Conservation (phyloP, 2,113 vertebrate genomes). For the Ophthalmolycus amberensis region DNA sequence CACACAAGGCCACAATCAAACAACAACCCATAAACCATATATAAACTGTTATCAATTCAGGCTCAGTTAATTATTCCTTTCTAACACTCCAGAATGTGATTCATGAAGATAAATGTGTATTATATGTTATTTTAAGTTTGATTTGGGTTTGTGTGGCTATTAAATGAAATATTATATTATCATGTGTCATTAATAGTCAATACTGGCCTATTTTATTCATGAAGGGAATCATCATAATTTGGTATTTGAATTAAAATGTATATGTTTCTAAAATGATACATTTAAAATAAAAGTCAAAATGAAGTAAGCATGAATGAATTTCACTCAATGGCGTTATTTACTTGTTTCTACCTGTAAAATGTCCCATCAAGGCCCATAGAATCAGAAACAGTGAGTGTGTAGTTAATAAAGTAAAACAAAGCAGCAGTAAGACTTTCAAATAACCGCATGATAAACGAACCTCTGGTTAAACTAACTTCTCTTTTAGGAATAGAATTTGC, state of each 20-base stretch:
- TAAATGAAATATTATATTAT: not conserved
- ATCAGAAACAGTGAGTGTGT: not conserved
- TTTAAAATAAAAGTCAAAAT: not conserved
- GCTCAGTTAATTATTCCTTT: constrained; percentile 1
- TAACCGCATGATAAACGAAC: not conserved
- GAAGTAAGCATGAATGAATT: not conserved
- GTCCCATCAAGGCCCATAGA: not conserved
- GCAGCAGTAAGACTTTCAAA: not conserved
- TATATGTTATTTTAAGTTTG: not conserved
- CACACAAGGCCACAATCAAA: constrained; percentile 21
- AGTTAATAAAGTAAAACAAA: too few species aligned
- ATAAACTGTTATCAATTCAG: constrained; percentile 12
- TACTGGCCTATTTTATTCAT: not conserved
- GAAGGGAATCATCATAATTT: not conserved
- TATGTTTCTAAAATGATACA: not conserved
- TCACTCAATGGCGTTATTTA: not conserved
- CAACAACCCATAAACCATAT: constrained; percentile 2
- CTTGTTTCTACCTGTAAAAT: not conserved
- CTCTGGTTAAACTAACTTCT: not conserved
- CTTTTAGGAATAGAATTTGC: not conserved
- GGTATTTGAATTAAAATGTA: not conserved
- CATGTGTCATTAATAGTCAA: not conserved
- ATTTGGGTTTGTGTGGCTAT: not conserved
- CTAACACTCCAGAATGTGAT: not conserved
- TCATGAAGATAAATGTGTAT: not conserved